Percentiles rank a stretch among this genome's conserved stretches.
Evolutionary conservation across 2,113 vertebrate genomes (phyloP).

Genomic region (Coptodon bakossiorum): DNA sequence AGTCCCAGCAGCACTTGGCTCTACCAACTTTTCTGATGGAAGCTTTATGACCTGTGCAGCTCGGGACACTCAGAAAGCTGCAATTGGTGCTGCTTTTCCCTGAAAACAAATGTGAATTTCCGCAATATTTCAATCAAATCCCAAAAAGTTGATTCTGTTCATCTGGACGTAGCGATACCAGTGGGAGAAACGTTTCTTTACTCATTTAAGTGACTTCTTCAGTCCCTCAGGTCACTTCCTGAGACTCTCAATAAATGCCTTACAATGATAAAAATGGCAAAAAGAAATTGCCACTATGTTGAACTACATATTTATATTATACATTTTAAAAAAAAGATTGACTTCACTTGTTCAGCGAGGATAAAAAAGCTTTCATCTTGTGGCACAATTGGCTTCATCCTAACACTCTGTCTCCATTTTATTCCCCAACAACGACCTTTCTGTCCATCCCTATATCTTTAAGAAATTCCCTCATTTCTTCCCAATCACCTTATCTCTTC

Average conservation of each 20-base stretch:
- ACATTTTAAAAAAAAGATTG: not conserved
- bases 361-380: not conserved
- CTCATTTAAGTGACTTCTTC: not conserved
- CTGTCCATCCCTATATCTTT: not conserved
- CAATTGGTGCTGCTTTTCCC: not conserved
- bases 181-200: not conserved
- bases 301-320: not conserved
- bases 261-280: not conserved
- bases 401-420: not conserved
- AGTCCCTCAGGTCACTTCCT: not conserved
- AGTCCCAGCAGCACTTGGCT: not conserved
- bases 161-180: not conserved
- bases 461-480: conserved; percentile 49
- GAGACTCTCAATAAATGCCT: not conserved
- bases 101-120: not conserved
- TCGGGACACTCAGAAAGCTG: not conserved
- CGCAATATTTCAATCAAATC: not conserved
- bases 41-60: not conserved
- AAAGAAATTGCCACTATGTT: not conserved
- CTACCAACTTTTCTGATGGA: not conserved
- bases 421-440: conserved; percentile 20
- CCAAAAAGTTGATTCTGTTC: not conserved
- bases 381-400: not conserved
- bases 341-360: not conserved
- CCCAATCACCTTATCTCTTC: conserved; percentile 40